A percentile compares a stretch with the other conserved stretches of the same genome.
Evolutionary conservation across 2,888 invertebrate genomes (phyloP).

Genomic region (Ormyrus nitidulus): DNA sequence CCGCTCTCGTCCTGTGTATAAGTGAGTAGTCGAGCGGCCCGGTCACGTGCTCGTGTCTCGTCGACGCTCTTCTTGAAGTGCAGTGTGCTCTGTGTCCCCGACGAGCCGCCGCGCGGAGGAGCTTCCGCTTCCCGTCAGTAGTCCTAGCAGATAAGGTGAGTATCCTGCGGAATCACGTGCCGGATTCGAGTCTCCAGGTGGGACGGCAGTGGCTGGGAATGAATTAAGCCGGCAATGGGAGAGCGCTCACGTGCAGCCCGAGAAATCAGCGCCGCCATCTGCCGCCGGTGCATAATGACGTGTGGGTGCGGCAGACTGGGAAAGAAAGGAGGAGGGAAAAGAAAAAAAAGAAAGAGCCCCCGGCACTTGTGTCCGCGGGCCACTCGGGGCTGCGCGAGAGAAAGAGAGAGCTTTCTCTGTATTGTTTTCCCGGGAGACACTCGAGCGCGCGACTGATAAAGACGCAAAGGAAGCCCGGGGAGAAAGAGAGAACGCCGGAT

Average conservation of each 20-base stretch:
- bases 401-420: not conserved
- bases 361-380: conserved; percentile 22
- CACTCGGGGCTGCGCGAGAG: not conserved
- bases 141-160: no score
- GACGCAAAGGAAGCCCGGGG: conserved; percentile 20
- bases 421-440: conserved; percentile 40
- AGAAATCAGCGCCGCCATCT: not conserved
- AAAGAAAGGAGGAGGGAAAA: not conserved
- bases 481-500: conserved; percentile 1
- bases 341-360: not conserved
- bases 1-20: not conserved
- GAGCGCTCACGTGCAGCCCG: not conserved
- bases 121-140: no score
- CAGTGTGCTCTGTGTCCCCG: no score
- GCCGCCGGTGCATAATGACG: not conserved
- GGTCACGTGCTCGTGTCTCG: no score
- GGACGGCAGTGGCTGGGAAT: no score
- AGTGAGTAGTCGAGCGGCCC: no score
- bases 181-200: no score
- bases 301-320: no score
- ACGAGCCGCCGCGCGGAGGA: no score
- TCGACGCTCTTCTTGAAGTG: no score
- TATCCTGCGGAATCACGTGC: no score
- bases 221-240: no score
- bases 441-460: conserved; percentile 27